phyloP scores from a whole-genome alignment of 2,888 invertebrate species.

The Drosophila austrosaltans region DNA sequence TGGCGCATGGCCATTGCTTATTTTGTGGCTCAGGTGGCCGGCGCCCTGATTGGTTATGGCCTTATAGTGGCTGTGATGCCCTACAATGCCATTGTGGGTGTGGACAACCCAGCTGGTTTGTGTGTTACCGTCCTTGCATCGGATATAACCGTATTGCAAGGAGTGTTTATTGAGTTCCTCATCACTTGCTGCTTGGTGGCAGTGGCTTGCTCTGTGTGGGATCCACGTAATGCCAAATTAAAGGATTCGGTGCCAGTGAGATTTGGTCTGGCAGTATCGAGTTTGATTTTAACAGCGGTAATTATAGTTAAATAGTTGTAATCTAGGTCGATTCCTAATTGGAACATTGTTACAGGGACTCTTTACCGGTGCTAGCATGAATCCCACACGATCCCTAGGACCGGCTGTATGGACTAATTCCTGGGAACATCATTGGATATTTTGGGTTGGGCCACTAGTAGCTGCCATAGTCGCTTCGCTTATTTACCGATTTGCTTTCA shows the following conservation, averaged over 20 bases:
- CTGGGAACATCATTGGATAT: constrained; percentile 89
- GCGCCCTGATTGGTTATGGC: constrained; percentile 88
- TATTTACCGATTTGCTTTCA: constrained; percentile 82
- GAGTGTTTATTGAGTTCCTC: constrained; percentile 86
- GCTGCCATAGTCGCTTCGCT: constrained; percentile 83
- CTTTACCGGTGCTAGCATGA: constrained; percentile 88
- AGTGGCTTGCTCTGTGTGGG: constrained; percentile 88
- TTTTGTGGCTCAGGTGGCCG: constrained; percentile 86
- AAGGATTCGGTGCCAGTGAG: constrained; percentile 87
- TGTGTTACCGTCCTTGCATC: constrained; percentile 86
- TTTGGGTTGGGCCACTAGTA: constrained; percentile 87
- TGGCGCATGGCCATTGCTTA: constrained; percentile 85
- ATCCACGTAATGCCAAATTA: constrained; percentile 86
- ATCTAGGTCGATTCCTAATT: not conserved
- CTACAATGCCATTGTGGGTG: constrained; percentile 60
- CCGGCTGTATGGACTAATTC: constrained; percentile 88
- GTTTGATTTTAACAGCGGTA: constrained; percentile 87
- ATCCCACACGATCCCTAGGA: constrained; percentile 88
- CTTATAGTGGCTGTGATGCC: constrained; percentile 86
- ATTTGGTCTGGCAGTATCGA: constrained; percentile 87
- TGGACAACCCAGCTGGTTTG: constrained; percentile 67
- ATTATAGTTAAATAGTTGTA: not conserved
- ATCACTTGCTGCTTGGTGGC: constrained; percentile 87
- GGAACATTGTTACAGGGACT: constrained; percentile 47
- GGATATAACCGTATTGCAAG: constrained; percentile 85